Evolutionary conservation across 2,113 vertebrate species (phyloP), one percentile per base, ranked within the genome.

Genomic region (Mesembrinibis cayennensis): DNA sequence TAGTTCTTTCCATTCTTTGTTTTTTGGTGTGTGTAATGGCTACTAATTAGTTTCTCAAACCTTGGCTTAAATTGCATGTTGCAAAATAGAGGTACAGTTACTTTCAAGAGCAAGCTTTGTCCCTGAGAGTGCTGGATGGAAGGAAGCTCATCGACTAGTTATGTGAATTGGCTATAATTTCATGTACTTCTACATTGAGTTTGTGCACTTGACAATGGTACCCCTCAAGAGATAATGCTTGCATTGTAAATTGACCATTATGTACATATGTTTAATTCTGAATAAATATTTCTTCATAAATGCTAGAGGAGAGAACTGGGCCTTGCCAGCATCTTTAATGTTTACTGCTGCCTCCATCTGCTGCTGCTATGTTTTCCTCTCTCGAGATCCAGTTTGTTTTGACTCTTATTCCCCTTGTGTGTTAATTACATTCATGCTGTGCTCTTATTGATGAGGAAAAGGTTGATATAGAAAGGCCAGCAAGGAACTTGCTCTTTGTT

Each of bases 321-420:
- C 66, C 36, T 72, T 94, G 78, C 62, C 49, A 88, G 44, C 36
- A 71, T 82, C 16, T 77, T 80, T 88, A 77, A 26, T 67, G 16
- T 91, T 93, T 93, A 83, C 49, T 86, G 30, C 78, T 74, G 56
- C 34, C 29, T 96, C 77, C 81, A 85, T 94, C 89, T 96, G 89
- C 61, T 96, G n/a, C 50, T 94, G 49, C 19, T 89, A 16, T 70
- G 36, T 56, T 89, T 89, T 91, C 16, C 4, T 77, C 74, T 85
- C 53, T 56, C n/a, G 82, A 89, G 73, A 81, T 66, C 10, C 12
- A 52, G 50, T 73, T 94, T 93, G 45, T 91, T 96, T 95, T 88
- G 78, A 83, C 50, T 82, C 53, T 88, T 73, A 42, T 32, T 90
- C 17, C 3, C 26, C 40, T 93, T 52, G 8, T 76, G n/a, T 40